A percentile compares a stretch with the other conserved stretches of the same genome.
Evolutionary conservation across 2,888 invertebrate species (phyloP).

Genomic region (Polymixis flavicincta): DNA sequence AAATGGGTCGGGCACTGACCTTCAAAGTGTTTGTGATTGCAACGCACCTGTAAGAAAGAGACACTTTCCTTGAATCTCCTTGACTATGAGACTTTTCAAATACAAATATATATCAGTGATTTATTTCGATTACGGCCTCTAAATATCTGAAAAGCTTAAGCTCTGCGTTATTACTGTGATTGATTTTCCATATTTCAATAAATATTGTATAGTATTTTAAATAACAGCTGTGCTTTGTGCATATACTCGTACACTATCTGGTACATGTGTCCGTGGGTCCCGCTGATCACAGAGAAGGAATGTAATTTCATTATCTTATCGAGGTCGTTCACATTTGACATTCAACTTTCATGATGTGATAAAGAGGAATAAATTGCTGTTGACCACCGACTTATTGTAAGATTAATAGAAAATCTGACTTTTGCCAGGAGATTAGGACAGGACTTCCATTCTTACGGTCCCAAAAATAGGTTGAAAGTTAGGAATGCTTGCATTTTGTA

Average conservation of each 20-base stretch:
- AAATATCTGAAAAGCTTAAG: conserved; percentile 5
- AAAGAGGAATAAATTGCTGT: conserved; percentile 62
- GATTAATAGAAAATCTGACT: conserved; percentile 23
- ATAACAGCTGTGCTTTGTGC: conserved; percentile 21
- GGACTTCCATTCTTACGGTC: background rate
- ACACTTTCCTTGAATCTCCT: conserved; percentile 31
- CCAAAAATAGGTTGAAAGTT: conserved; percentile 34
- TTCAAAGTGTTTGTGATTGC: conserved; percentile 56
- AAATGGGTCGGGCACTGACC: conserved; percentile 73
- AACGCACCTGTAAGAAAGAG: conserved; percentile 43
- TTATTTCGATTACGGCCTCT: background rate
- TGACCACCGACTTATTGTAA: conserved; percentile 25
- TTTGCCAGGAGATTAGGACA: background rate
- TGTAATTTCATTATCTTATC: conserved; percentile 83
- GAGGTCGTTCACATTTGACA: conserved; percentile 88
- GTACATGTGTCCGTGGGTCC: conserved; percentile 56
- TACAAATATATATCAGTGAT: conserved; percentile 11
- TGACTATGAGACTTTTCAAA: conserved; percentile 9
- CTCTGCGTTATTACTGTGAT: background rate
- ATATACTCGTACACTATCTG: conserved; percentile 62
- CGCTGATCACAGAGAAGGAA: conserved; percentile 74
- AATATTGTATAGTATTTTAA: conserved; percentile 2
- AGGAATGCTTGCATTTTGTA: conserved; percentile 39
- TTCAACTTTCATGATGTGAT: conserved; percentile 80
- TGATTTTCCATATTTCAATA: background rate